Evolutionary conservation across 2,113 vertebrate genomes (phyloP), one percentile per base, ranked within the genome.

Genomic region (Pleuronectes platessa): DNA sequence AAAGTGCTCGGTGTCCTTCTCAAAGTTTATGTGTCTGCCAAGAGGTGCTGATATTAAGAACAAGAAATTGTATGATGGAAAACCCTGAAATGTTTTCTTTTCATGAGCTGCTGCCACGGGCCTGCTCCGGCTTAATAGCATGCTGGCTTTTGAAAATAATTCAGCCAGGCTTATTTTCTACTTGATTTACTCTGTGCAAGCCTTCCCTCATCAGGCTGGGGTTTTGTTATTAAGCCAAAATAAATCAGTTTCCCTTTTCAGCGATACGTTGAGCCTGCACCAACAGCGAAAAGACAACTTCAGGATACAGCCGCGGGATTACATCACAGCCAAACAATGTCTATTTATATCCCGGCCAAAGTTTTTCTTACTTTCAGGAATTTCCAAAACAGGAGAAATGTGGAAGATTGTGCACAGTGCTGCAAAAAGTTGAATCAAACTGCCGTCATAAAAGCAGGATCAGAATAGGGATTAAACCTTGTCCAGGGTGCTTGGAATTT

Each of bases 321-420:
- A 93, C 91, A 93, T 93, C 92, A 94, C 85, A 71, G 61, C 62
- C 76, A 84, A 93, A 93, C 90, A 85, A 93, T 91, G 85, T 92
- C 92, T 94, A 92, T 94, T 94, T 93, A 93, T 93, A 90, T 66
- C 55, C 37, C 2, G 51, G 74, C 78, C 79, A 56, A 81, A 83
- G 83, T 91, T 90, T 92, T 90, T 87, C 80, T 90, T 85, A 79
- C 86, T 80, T 90, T 69, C 71, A 91, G 86, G 89, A 90, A 93
- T 90, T 89, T 91, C 84, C 90, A 90, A 88, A 90, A 84, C 76
- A 89, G 84, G 89, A 88, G 78, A 91, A 91, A 90, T 70, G 53
- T 86, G 54, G 83, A 74, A 78, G 80, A 90, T 79, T 66, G 64
- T 82, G 63, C 54, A 31, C 76, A 58, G 72, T 1, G 5, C 61